phyloP scores from a whole-genome alignment of 2,113 vertebrate genomes.

The Azemiops feae region DNA sequence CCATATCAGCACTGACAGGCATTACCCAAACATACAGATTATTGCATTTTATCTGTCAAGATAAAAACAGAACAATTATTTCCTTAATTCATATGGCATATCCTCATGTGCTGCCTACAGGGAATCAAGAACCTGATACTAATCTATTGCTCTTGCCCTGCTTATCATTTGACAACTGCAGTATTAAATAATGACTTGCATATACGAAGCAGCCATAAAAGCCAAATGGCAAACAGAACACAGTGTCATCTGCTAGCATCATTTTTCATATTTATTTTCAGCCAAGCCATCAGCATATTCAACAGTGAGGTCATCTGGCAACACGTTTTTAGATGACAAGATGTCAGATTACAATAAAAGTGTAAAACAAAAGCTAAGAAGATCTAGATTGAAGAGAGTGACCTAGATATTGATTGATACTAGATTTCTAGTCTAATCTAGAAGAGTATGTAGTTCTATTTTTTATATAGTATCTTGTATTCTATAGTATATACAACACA shows the following conservation, averaged over 20 bases:
- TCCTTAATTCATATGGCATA: not conserved
- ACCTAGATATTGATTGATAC: too few species aligned
- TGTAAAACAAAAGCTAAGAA: not conserved
- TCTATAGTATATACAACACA: not conserved
- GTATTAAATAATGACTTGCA: not conserved
- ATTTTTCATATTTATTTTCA: not conserved
- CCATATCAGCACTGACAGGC: conserved; percentile 5
- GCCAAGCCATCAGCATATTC: not conserved
- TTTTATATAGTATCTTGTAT: not conserved
- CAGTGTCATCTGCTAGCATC: not conserved
- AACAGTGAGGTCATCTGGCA: not conserved
- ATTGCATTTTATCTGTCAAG: not conserved
- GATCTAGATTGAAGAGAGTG: not conserved
- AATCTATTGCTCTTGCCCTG: not conserved
- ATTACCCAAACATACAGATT: not conserved
- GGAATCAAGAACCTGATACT: not conserved
- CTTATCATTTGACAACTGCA: not conserved
- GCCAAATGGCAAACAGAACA: not conserved
- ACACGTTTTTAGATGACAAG: not conserved
- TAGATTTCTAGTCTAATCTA: not conserved
- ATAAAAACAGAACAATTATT: not conserved
- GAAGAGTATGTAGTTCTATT: not conserved
- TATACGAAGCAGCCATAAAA: not conserved
- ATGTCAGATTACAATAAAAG: not conserved
- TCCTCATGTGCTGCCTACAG: not conserved